Percentiles rank a stretch among this genome's conserved stretches.
Evolutionary conservation across 37 sponge, comb jelly and placozoan species (phyloP).

Genomic region (Crambe crambe): DNA sequence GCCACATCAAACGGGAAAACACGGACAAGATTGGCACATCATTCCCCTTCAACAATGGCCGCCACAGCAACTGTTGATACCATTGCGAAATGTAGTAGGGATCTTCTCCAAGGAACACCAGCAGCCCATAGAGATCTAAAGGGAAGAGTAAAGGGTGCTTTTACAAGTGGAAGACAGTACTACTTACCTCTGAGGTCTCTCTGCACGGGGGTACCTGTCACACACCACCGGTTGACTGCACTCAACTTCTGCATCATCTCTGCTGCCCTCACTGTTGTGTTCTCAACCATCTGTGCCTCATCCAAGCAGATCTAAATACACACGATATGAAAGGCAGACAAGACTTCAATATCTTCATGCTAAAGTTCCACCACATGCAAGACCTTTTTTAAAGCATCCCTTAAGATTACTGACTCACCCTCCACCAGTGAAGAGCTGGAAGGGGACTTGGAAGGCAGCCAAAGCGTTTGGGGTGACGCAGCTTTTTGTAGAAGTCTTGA

Average conservation of each 20-base stretch:
- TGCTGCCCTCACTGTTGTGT: conserved; percentile 58
- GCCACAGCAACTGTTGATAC: conserved; percentile 55
- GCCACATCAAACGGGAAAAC: conserved; percentile 73
- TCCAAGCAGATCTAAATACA: conserved; percentile 74
- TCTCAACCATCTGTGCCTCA: conserved; percentile 92
- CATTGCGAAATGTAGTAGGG: conserved; percentile 46
- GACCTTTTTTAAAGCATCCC: too few relatives aligned
- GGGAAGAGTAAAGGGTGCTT: not conserved
- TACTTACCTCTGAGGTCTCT: conserved; percentile 56
- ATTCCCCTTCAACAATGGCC: conserved; percentile 43
- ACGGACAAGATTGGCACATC: conserved; percentile 43
- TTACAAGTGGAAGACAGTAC: not conserved
- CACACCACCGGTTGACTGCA: conserved; percentile 81
- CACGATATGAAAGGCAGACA: not conserved
- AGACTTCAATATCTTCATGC: too few relatives aligned
- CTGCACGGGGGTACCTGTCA: conserved; percentile 88
- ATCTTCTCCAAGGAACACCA: conserved; percentile 65
- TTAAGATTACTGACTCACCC: conserved; percentile 62
- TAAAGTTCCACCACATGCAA: too few relatives aligned
- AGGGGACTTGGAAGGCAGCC: conserved; percentile 68
- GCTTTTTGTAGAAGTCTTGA: conserved; percentile 30
- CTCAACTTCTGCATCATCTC: conserved; percentile 69
- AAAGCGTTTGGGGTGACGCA: conserved; percentile 66
- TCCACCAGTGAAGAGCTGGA: conserved; percentile 82
- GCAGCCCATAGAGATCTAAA: conserved; percentile 84